These are phyloP conservation scores for Acleris sparsana DNA, from an alignment of 2,888 invertebrate genomes.

Conservation along the genomic window DNA sequence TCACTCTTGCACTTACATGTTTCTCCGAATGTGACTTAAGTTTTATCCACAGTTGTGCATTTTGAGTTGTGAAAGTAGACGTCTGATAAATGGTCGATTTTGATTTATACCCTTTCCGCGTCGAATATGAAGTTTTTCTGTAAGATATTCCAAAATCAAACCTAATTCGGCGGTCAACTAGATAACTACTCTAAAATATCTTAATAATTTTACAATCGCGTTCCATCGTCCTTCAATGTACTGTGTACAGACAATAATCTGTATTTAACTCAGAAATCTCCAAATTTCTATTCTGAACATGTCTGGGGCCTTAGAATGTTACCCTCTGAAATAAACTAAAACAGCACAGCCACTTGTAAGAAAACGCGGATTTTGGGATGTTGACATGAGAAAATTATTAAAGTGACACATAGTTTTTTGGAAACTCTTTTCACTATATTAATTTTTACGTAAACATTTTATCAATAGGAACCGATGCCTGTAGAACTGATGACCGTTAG, in stretches of 20 bases:
- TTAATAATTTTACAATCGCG: conserved; percentile 18
- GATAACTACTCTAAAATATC: conserved; percentile 2
- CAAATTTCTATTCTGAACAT: conserved; percentile 59
- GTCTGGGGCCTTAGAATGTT: conserved; percentile 47
- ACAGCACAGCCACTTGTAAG: conserved; percentile 4
- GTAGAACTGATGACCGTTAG: too few relatives aligned
- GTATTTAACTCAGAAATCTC: conserved; percentile 61
- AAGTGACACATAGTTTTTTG: too few relatives aligned
- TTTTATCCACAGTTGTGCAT: too few relatives aligned
- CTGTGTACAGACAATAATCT: conserved; percentile 41
- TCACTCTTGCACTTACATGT: too few relatives aligned
- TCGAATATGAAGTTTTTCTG: too few relatives aligned
- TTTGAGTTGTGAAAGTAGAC: too few relatives aligned
- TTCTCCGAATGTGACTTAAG: too few relatives aligned
- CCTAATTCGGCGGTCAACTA: background rate
- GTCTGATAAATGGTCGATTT: too few relatives aligned
- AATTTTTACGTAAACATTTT: too few relatives aligned
- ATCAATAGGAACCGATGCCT: too few relatives aligned
- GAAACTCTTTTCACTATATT: too few relatives aligned
- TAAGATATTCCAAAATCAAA: background rate
- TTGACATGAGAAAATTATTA: background rate
- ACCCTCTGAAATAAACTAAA: conserved; percentile 11
- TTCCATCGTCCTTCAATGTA: conserved; percentile 10
- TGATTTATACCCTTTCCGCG: too few relatives aligned
- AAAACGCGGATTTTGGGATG: background rate